Conservation (phyloP, 2,113 vertebrate species). For the Camelus bactrianus region DNA sequence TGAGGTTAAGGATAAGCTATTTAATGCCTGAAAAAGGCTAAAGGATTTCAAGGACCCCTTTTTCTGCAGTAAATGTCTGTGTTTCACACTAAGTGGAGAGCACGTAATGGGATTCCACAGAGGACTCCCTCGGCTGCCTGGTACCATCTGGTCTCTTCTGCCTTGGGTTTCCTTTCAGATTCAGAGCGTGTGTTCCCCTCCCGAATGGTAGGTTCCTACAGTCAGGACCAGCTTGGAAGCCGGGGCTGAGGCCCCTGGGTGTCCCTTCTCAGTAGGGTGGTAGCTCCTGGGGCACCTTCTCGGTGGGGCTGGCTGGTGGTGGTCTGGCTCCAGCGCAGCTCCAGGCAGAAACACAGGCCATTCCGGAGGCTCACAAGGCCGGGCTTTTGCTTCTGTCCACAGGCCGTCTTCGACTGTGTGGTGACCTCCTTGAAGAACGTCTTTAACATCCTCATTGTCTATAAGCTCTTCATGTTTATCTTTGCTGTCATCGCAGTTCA, state of each 20-base stretch:
- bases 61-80: background rate
- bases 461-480: conserved; percentile 99
- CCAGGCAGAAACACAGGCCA: background rate
- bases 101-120: background rate
- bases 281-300: background rate
- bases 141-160: background rate
- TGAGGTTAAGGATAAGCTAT: background rate
- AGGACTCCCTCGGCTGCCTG: background rate
- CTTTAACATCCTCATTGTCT: conserved; percentile 99
- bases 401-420: conserved; percentile 96
- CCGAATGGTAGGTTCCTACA: background rate
- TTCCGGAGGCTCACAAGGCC: background rate
- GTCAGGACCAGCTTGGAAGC: background rate
- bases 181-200: background rate
- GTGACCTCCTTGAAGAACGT: conserved; percentile 99
- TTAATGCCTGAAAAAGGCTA: background rate
- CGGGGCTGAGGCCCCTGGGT: background rate
- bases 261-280: background rate
- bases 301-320: background rate
- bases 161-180: background rate
- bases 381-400: conserved; percentile 57
- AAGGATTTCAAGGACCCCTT: background rate
- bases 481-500: conserved; percentile 99
- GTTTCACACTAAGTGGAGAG: background rate
- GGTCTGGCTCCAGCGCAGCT: background rate